phyloP scores from a whole-genome alignment of 2,888 invertebrate genomes.

The Cactoblastis cactorum region DNA sequence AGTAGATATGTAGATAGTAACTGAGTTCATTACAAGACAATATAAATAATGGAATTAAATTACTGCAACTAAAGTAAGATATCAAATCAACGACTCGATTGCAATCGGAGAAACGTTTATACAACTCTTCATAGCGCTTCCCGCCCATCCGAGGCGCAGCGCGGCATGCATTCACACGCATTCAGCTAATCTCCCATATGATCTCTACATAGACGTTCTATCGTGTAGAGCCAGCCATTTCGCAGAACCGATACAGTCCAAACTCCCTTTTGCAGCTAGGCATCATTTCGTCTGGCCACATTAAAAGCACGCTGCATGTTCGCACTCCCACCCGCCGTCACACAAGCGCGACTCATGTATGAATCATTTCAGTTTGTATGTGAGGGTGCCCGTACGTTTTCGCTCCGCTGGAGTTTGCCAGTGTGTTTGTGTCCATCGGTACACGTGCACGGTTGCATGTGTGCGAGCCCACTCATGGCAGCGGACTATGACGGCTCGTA shows the following conservation, averaged over 20 bases:
- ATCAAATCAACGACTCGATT: slow-evolving; percentile 36
- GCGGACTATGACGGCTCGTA: slow-evolving; percentile 80
- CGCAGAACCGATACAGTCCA: slow-evolving; percentile 65
- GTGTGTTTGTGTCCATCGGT: slow-evolving; percentile 70
- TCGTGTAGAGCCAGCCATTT: slow-evolving; percentile 65
- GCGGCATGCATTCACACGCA: slow-evolving; percentile 74
- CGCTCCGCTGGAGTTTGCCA: slow-evolving; percentile 70
- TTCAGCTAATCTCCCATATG: slow-evolving; percentile 73
- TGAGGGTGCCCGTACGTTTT: slow-evolving; percentile 63
- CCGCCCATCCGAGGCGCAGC: slow-evolving; percentile 65
- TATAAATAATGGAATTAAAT: neutral
- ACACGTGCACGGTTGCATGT: slow-evolving; percentile 61
- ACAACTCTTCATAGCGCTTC: slow-evolving; percentile 55
- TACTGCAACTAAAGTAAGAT: neutral
- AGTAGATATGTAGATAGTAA: no score
- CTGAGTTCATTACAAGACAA: no score
- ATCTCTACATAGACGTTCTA: slow-evolving; percentile 65
- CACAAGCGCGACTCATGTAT: slow-evolving; percentile 65
- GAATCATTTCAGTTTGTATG: slow-evolving; percentile 59
- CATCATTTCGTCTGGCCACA: slow-evolving; percentile 75
- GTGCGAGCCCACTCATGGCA: slow-evolving; percentile 76
- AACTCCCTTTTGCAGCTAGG: slow-evolving; percentile 66
- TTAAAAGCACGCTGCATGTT: slow-evolving; percentile 77
- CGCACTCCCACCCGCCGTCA: slow-evolving; percentile 76
- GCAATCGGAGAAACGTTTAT: slow-evolving; percentile 44